A percentile compares a stretch with the other conserved stretches of the same genome.
Conservation (phyloP, 2,113 vertebrate genomes). For the Malaclemys terrapin region DNA sequence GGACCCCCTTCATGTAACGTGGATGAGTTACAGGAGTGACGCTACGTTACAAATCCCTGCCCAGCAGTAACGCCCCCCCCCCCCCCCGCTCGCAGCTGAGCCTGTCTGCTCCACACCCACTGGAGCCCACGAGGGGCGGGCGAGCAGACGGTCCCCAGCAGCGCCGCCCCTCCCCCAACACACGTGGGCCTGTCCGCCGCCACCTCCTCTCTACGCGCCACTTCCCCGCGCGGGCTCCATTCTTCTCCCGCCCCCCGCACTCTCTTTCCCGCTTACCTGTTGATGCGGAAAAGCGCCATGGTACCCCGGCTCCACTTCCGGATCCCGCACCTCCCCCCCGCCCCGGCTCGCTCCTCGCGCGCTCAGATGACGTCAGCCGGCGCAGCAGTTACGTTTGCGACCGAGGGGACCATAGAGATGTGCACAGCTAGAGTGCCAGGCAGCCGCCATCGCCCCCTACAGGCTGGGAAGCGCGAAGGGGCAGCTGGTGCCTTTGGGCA, state of each 20-base stretch:
- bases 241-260: too few species aligned
- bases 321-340: not conserved
- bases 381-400: not conserved
- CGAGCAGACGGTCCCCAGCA: too few species aligned
- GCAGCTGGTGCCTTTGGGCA: too few species aligned
- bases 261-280: not conserved
- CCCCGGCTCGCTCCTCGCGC: rapidly evolving
- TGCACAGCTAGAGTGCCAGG: too few species aligned
- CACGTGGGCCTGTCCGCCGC: not conserved
- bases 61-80: not conserved
- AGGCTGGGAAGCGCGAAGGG: not conserved
- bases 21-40: too few species aligned
- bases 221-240: too few species aligned
- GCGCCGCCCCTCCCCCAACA: not conserved
- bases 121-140: not conserved
- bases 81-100: not conserved
- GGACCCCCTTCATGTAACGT: not conserved
- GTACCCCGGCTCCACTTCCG: rapidly evolving
- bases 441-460: not conserved
- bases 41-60: too few species aligned
- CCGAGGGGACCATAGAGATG: not conserved
- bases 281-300: not conserved
- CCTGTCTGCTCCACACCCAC: not conserved
- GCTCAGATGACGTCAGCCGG: not conserved
- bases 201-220: not conserved